Evolutionary conservation across 2,888 invertebrate genomes (phyloP).

Genomic region (Strigamia maritima): DNA sequence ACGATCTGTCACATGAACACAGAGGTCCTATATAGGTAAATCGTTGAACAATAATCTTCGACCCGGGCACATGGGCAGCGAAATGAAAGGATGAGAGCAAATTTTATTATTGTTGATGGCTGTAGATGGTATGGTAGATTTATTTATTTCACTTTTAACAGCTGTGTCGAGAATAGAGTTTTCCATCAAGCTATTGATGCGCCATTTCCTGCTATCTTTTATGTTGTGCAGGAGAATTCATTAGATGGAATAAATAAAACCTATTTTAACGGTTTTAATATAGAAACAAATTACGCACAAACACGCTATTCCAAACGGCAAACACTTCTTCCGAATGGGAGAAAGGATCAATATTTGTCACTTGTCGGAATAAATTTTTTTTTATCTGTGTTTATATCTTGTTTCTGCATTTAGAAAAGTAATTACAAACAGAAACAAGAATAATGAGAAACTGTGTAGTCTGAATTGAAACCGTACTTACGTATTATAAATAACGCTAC

Average conservation of each 20-base stretch:
- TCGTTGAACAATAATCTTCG: too few relatives aligned
- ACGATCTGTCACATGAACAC: background rate
- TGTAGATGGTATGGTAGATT: too few relatives aligned
- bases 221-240: background rate
- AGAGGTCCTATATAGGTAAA: too few relatives aligned
- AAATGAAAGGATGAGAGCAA: too few relatives aligned
- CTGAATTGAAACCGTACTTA: background rate
- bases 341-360: background rate
- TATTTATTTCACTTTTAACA: too few relatives aligned
- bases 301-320: background rate
- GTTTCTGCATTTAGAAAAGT: background rate
- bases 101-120: too few relatives aligned
- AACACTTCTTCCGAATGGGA: background rate
- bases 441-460: background rate
- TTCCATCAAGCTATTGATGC: background rate
- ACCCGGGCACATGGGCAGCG: too few relatives aligned
- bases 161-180: background rate
- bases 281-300: slow-evolving; percentile 4
- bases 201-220: background rate
- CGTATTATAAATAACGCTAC: background rate
- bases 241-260: background rate
- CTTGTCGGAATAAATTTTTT: slow-evolving; percentile 4
- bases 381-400: background rate
- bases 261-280: background rate
- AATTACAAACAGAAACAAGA: background rate